Conservation (phyloP, 1,140 invertebrate genomes). For the Venturia canescens region DNA sequence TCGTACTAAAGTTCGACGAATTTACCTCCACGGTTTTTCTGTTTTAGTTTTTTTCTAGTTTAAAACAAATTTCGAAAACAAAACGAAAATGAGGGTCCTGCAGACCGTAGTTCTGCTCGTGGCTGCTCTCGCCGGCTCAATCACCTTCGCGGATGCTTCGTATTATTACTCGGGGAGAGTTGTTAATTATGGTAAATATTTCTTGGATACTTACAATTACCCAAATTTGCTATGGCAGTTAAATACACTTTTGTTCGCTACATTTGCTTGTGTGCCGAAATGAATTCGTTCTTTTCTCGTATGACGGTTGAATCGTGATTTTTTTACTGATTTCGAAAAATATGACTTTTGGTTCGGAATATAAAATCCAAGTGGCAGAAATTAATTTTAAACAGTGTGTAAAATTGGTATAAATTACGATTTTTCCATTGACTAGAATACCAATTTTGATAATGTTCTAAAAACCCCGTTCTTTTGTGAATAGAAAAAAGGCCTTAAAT, state of each 20-base stretch:
- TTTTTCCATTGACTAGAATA: no score
- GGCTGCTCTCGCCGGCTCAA: constrained; percentile 34
- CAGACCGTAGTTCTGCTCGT: constrained; percentile 62
- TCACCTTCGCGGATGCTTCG: constrained; percentile 44
- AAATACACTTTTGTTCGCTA: neutral
- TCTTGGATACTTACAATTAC: neutral
- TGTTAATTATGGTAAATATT: constrained; percentile 55
- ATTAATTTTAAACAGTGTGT: no score
- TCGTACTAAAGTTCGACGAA: neutral
- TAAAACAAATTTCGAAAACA: neutral
- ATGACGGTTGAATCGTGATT: no score
- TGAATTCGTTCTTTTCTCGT: no score
- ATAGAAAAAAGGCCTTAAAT: no score
- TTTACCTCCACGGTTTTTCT: neutral
- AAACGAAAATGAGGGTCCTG: constrained; percentile 54
- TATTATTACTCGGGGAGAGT: constrained; percentile 55
- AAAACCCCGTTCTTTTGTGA: no score
- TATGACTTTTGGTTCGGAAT: no score
- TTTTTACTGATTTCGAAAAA: no score
- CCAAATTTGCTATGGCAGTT: neutral
- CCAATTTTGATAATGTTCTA: no score
- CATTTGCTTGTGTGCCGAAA: neutral
- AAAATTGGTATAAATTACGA: no score
- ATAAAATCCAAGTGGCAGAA: no score
- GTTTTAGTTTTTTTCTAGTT: neutral